Percentiles rank a stretch among this genome's conserved stretches.
phyloP scores from a whole-genome alignment of 2,113 vertebrate species.

The Mustelus asterias region DNA sequence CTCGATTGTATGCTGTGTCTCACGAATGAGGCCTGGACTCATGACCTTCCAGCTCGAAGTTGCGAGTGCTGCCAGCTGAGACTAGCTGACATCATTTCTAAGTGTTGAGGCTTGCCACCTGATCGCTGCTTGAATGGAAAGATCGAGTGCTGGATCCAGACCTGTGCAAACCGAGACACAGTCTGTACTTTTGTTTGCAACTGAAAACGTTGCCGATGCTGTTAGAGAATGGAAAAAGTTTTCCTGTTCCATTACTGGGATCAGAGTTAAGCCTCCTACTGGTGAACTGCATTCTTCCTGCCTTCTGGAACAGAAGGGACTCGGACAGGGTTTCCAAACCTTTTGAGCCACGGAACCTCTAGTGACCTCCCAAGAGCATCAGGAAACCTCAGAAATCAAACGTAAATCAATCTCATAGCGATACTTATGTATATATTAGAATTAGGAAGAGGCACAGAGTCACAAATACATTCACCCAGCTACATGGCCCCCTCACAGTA shows the following conservation, averaged over 20 bases:
- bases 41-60: neutral
- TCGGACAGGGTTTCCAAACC: no score
- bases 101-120: neutral
- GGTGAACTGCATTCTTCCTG: no score
- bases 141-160: neutral
- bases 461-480: no score
- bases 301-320: neutral
- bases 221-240: neutral
- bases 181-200: neutral
- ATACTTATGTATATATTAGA: no score
- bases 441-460: no score
- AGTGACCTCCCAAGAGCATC: no score
- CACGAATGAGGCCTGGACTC: neutral
- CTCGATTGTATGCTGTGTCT: neutral
- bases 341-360: no score
- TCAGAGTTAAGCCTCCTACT: neutral
- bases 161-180: neutral
- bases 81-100: neutral
- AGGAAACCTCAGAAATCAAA: no score
- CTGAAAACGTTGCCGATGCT: neutral
- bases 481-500: no score
- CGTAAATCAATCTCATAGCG: no score
- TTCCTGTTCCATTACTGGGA: neutral
- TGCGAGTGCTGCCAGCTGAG: neutral
- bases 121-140: neutral